These are phyloP conservation scores for Alentia gelatinosa DNA, from an alignment of 2,888 invertebrate genomes.

Conservation along the genomic window DNA sequence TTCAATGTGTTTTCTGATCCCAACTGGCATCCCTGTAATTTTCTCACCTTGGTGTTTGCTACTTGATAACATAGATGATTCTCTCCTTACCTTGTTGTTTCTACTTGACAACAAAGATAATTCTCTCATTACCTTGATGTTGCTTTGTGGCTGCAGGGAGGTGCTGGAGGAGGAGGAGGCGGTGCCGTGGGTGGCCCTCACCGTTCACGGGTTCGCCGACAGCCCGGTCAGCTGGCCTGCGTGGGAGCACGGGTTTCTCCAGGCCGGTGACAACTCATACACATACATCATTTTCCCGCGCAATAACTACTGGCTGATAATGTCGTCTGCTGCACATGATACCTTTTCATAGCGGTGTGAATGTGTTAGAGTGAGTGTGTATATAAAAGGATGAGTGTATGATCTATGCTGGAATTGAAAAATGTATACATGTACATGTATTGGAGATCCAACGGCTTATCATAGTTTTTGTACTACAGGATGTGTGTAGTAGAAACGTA, in stretches of 20 bases:
- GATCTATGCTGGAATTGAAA: not conserved
- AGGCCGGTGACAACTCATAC: conserved; percentile 74
- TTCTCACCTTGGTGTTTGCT: no score
- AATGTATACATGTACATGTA: no score
- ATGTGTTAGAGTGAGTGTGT: no score
- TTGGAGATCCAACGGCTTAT: no score
- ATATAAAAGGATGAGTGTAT: no score
- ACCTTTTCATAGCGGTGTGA: not conserved
- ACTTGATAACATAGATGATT: no score
- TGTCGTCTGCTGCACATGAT: conserved; percentile 8
- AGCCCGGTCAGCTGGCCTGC: conserved; percentile 70
- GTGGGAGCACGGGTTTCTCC: conserved; percentile 71
- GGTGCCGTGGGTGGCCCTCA: conserved; percentile 71
- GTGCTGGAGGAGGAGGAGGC: conserved; percentile 51
- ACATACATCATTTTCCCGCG: conserved; percentile 71
- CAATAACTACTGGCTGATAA: conserved; percentile 73
- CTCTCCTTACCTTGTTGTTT: no score
- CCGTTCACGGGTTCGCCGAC: conserved; percentile 76
- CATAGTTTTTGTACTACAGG: no score
- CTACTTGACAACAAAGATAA: no score
- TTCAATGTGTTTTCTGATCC: no score
- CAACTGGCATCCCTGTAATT: no score
- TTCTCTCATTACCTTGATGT: not conserved
- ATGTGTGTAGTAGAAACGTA: not conserved
- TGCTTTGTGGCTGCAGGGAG: conserved; percentile 59